A percentile compares a stretch with the other conserved stretches of the same genome.
phyloP scores from a whole-genome alignment of 2,113 vertebrate genomes.

The Prunella himalayana region DNA sequence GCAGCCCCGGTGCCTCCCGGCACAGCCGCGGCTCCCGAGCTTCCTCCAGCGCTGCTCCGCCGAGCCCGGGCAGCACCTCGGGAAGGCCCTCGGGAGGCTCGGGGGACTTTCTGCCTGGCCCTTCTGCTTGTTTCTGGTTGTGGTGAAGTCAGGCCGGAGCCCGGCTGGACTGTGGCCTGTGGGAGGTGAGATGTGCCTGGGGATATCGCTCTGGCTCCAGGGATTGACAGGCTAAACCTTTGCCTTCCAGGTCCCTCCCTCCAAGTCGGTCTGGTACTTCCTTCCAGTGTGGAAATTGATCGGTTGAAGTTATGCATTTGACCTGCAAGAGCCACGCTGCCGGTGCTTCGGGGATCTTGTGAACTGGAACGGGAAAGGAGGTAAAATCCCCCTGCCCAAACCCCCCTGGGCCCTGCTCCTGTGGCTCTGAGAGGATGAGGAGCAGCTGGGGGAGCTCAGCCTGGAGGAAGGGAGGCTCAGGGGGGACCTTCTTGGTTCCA shows the following conservation, averaged over 20 bases:
- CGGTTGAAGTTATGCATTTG: not conserved
- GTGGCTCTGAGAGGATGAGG: not conserved
- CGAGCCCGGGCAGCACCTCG: not conserved
- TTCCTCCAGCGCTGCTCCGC: not conserved
- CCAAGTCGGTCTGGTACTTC: not conserved
- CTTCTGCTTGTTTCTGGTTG: not conserved
- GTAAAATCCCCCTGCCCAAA: not conserved
- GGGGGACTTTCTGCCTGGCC: not conserved
- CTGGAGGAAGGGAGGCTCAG: not conserved
- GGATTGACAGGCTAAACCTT: not conserved
- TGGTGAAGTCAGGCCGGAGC: not conserved
- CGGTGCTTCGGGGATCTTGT: not conserved
- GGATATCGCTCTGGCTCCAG: not conserved
- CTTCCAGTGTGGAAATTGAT: not conserved
- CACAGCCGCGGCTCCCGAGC: not conserved
- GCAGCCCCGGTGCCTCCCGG: not conserved
- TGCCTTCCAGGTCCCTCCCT: not conserved
- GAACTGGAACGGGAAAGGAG: conserved; percentile 30
- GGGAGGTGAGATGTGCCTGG: not conserved
- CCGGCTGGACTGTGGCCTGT: rapidly evolving
- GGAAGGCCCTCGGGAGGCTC: not conserved
- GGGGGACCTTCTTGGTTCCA: rapidly evolving
- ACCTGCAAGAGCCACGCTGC: not conserved
- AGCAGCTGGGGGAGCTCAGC: not conserved
- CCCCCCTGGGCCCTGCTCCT: not conserved